Evolutionary conservation across 2,888 invertebrate species (phyloP).

Genomic region (Pyrgus malvae): DNA sequence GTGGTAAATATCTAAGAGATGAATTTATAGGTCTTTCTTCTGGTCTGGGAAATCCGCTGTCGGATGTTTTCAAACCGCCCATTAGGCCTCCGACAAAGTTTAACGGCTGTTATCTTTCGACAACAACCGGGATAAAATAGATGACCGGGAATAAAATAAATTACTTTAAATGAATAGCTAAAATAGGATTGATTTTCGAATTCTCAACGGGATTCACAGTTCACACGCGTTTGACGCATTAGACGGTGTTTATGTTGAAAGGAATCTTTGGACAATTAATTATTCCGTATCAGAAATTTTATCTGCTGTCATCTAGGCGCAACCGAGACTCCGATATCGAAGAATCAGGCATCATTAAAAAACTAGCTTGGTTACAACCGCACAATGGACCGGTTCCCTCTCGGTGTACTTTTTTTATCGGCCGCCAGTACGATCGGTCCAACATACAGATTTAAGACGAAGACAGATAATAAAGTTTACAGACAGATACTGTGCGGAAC

Average conservation of each 20-base stretch:
- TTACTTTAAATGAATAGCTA: no score
- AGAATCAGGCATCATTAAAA: slow-evolving; percentile 56
- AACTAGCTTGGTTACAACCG: slow-evolving; percentile 55
- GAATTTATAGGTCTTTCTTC: no score
- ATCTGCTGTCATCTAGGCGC: slow-evolving; percentile 67
- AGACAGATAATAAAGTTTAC: slow-evolving; percentile 28
- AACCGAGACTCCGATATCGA: slow-evolving; percentile 46
- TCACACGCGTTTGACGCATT: no score
- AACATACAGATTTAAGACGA: slow-evolving; percentile 32
- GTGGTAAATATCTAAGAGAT: no score
- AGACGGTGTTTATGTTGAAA: slow-evolving; percentile 1
- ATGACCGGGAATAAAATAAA: no score
- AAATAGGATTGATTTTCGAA: no score
- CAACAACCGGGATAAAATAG: no score
- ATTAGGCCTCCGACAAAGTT: no score
- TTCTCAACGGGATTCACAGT: no score
- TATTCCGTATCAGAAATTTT: slow-evolving; percentile 47
- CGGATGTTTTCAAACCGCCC: no score
- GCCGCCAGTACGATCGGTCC: slow-evolving; percentile 24
- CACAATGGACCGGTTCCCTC: slow-evolving; percentile 38
- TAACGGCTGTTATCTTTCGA: no score
- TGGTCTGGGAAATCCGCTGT: no score
- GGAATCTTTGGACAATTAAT: slow-evolving; percentile 38
- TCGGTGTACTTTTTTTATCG: slow-evolving; percentile 36
- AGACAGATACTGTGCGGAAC: slow-evolving; percentile 14